Evolutionary conservation across 2,113 vertebrate genomes (phyloP), one percentile per base, ranked within the genome.

Genomic region (Macrotus californicus): DNA sequence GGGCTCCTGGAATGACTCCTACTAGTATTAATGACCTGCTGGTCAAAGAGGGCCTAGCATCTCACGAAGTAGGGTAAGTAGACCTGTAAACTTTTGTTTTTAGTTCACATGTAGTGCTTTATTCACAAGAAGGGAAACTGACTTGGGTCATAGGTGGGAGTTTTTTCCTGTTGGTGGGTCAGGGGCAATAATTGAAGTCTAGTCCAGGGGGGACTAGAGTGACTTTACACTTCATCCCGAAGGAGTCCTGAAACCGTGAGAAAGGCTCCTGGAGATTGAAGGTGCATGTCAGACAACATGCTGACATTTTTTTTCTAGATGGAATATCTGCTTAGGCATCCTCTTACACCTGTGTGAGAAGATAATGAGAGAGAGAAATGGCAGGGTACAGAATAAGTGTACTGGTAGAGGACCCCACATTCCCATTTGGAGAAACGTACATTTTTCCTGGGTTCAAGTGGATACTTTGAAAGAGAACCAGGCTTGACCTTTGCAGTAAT

Each of bases 1-100:
- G 52, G 95, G 31, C 50, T 95, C 83, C 89, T 91, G 91, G 95
- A 93, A 93, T 94, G 50, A 94, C 79, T 93, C 88, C 94, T 76
- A n/a, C 36, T 36, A 99, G 98, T 97, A 94, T 99, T 97, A 99
- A 98, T 96, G 96, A 91, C 79, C 97, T 97, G 34, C 97, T 99
- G 31, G 98, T 98, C 89, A 96, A 98, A 94, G 98, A 98, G 93
- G 96, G 97, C 43, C 67, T 98, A 36, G 98, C 98, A 59, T 98
- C 98, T 89, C 98, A 97, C 15, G 34, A 97, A 96, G 54, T 19
- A 93, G 93, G 98, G 98, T 98, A 97, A 98, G 97, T 98, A 96
- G 1, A 34, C 7, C 89, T 19, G 24, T 72, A 59, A 82, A 89
- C 15, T 61, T 87, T 67, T 18, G 79, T 50, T 96, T 69, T 77